phyloP scores from a whole-genome alignment of 1,140 invertebrate genomes.

The Elysia chlorotica region DNA sequence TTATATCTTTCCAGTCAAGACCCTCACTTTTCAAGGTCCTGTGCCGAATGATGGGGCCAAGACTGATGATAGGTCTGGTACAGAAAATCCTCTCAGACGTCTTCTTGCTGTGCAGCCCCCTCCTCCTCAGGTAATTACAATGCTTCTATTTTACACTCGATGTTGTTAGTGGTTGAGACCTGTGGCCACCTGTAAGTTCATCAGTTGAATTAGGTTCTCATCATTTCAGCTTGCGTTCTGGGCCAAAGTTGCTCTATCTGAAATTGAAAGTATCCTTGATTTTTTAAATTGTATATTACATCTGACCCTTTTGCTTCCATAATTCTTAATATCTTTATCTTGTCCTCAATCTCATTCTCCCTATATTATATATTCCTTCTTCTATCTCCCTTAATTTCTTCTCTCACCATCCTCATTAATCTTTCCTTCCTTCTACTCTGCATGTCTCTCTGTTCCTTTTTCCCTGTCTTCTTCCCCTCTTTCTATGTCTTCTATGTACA shows the following conservation, averaged over 20 bases:
- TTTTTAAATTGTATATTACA: too few relatives aligned
- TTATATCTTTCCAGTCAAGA: conserved; percentile 2
- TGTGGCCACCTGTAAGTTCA: background rate
- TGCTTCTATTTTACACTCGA: background rate
- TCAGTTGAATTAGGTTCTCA: background rate
- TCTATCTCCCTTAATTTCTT: too few relatives aligned
- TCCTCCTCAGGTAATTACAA: conserved; percentile 22
- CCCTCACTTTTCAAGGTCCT: conserved; percentile 27
- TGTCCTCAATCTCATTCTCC: too few relatives aligned
- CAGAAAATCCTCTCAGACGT: conserved; percentile 26
- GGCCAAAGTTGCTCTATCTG: background rate
- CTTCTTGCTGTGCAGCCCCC: conserved; percentile 25
- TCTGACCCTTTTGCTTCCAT: too few relatives aligned
- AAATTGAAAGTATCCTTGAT: background rate
- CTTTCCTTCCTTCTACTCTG: too few relatives aligned
- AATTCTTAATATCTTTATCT: too few relatives aligned
- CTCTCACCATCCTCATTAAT: too few relatives aligned
- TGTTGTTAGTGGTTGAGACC: background rate
- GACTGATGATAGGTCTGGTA: conserved; percentile 19
- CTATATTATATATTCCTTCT: too few relatives aligned
- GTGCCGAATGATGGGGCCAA: conserved; percentile 6
- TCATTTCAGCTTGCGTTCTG: background rate
- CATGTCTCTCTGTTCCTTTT: too few relatives aligned
- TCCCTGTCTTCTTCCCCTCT: background rate
- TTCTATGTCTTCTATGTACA: background rate